Evolutionary conservation across 2,888 invertebrate genomes (phyloP).

Genomic region (Sturmia bella): DNA sequence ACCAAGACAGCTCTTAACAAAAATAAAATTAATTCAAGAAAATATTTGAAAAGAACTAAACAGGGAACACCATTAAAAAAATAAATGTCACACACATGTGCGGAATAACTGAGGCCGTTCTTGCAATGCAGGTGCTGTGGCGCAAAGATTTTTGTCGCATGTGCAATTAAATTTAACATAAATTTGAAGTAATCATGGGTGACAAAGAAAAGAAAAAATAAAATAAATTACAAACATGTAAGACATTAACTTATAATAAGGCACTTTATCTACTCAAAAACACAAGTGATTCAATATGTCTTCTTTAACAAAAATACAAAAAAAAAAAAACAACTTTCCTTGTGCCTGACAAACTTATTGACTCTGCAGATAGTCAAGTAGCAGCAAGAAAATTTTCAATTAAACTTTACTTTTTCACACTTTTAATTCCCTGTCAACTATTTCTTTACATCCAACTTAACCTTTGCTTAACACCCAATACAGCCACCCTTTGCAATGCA

Average conservation of each 20-base stretch:
- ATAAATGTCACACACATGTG: constrained; percentile 37
- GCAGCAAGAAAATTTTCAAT: constrained; percentile 48
- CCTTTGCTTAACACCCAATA: neutral
- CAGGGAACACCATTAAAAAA: neutral
- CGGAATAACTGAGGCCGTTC: neutral
- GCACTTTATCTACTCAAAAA: neutral
- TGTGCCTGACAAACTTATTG: neutral
- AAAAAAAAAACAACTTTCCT: neutral
- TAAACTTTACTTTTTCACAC: constrained; percentile 65
- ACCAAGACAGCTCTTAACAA: neutral
- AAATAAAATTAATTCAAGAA: constrained; percentile 46
- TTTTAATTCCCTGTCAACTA: constrained; percentile 66
- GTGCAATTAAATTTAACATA: constrained; percentile 12
- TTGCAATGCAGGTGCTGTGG: constrained; percentile 55
- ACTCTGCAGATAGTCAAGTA: neutral
- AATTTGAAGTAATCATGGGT: constrained; percentile 58
- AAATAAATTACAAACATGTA: constrained; percentile 57
- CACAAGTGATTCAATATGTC: constrained; percentile 32
- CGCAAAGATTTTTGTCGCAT: neutral
- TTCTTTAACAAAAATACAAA: neutral
- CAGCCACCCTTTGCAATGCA: neutral
- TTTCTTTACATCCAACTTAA: constrained; percentile 22
- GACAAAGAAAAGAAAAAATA: constrained; percentile 59
- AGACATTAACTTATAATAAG: neutral
- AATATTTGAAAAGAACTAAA: constrained; percentile 20